Conservation (phyloP, 35 echinoderm and acorn worm species). For the Acanthaster planci region DNA sequence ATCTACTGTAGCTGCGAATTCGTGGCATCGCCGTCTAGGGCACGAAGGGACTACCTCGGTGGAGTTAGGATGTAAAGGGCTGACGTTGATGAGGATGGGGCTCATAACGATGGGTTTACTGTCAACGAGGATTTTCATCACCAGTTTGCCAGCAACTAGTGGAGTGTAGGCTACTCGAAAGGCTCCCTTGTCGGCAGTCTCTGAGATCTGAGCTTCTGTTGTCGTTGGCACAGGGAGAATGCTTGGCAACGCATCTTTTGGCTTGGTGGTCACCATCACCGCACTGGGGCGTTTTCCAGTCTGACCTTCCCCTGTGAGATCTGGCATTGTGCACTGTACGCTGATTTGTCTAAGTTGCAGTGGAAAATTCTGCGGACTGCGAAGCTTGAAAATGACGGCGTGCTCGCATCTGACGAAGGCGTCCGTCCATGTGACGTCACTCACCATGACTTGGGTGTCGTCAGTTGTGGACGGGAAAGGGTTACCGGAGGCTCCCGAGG, state of each 20-base stretch:
- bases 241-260: no score
- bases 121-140: neutral
- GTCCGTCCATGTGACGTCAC: conserved; percentile 3
- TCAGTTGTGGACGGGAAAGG: neutral
- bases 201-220: neutral
- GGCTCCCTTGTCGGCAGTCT: neutral
- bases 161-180: conserved; percentile 8
- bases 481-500: neutral
- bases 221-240: no score
- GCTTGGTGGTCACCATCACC: no score
- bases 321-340: no score
- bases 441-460: neutral
- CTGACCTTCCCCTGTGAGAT: no score
- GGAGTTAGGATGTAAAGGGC: neutral
- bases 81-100: neutral
- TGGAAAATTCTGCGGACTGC: neutral
- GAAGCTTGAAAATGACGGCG: neutral
- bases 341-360: no score
- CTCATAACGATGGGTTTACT: neutral
- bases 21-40: neutral
- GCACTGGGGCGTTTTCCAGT: no score
- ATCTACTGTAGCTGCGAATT: neutral
- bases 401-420: neutral
- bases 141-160: neutral
- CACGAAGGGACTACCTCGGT: neutral